A percentile compares a stretch with the other conserved stretches of the same genome.
Conservation (phyloP, 2,888 invertebrate genomes). For the Rhingia rostrata region DNA sequence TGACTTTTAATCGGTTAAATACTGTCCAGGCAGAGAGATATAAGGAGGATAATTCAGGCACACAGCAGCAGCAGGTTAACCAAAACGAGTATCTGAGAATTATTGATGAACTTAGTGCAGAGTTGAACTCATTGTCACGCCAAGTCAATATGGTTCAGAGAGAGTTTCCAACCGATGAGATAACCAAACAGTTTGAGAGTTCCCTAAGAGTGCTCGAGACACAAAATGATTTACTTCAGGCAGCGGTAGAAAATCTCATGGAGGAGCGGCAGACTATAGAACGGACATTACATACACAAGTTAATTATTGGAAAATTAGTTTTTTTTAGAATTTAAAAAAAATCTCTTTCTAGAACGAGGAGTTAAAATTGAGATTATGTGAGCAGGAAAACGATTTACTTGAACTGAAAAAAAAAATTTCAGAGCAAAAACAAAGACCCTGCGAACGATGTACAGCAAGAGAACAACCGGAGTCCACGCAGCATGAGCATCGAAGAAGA, state of each 20-base stretch:
- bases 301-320: background rate
- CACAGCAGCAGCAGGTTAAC: conserved; percentile 70
- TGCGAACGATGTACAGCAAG: conserved; percentile 62
- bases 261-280: conserved; percentile 47
- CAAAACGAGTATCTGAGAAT: conserved; percentile 80
- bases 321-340: background rate
- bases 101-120: conserved; percentile 80
- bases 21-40: conserved; percentile 75
- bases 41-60: conserved; percentile 65
- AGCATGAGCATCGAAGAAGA: conserved; percentile 37
- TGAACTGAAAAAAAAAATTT: conserved; percentile 47
- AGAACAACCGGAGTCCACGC: background rate
- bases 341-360: conserved; percentile 77
- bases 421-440: conserved; percentile 51
- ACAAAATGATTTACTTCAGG: conserved; percentile 78
- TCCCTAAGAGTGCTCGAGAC: conserved; percentile 76
- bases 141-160: conserved; percentile 79
- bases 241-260: conserved; percentile 75
- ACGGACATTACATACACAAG: conserved; percentile 44
- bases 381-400: conserved; percentile 8
- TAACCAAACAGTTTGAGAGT: conserved; percentile 70
- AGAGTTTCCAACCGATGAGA: conserved; percentile 74
- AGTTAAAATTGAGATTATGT: conserved; percentile 66
- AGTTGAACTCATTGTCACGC: conserved; percentile 79
- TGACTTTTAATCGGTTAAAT: background rate